phyloP scores from a whole-genome alignment of 2,797 vertebrate genomes.

The Anolis apletophallus region DNA sequence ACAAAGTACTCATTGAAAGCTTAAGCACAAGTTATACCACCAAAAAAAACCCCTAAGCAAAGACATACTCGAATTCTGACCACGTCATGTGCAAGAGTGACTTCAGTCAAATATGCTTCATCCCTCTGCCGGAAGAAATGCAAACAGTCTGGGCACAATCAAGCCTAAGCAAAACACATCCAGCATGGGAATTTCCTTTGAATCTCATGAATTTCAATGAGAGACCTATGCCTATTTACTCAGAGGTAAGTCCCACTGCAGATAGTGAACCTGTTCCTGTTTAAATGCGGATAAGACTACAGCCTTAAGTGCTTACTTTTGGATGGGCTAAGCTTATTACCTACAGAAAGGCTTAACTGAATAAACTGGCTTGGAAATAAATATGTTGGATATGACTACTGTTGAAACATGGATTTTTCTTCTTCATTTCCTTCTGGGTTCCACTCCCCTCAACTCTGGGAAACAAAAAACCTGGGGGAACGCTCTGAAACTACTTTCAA shows the following conservation, averaged over 20 bases:
- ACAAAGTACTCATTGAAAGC: not conserved
- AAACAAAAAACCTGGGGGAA: not conserved
- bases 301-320: not conserved
- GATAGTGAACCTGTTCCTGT: not conserved
- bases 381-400: conserved; percentile 12
- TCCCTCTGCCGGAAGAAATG: not conserved
- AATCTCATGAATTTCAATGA: not conserved
- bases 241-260: not conserved
- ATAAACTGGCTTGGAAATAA: not conserved
- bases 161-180: not conserved
- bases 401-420: conserved; percentile 32
- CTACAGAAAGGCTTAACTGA: conserved; percentile 8
- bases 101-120: not conserved
- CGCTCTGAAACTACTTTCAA: conserved; percentile 10
- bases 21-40: not conserved
- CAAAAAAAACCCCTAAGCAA: not conserved
- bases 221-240: not conserved
- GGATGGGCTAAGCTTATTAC: not conserved
- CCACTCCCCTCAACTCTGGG: not conserved
- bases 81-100: not conserved
- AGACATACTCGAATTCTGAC: not conserved
- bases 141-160: not conserved
- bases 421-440: conserved; percentile 46
- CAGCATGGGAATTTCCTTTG: not conserved
- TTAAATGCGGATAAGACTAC: not conserved